phyloP scores from a whole-genome alignment of 2,888 invertebrate species.

The Nephrotoma guestfalica region DNA sequence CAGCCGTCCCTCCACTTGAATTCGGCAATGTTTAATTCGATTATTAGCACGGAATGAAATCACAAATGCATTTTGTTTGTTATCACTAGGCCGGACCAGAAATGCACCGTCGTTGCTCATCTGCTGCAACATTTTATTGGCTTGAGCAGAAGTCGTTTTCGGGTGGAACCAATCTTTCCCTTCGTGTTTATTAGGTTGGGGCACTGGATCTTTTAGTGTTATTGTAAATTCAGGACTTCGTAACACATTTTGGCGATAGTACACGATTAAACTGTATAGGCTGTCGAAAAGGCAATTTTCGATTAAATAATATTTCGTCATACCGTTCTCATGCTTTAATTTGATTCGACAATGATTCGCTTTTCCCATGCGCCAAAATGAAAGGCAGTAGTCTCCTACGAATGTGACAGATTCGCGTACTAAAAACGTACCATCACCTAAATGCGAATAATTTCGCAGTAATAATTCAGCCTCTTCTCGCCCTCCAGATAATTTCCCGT shows the following conservation, averaged over 20 bases:
- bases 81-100: conserved; percentile 81
- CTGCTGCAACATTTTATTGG: conserved; percentile 77
- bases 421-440: conserved; percentile 85
- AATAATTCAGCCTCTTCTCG: conserved; percentile 57
- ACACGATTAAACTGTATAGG: conserved; percentile 76
- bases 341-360: conserved; percentile 88
- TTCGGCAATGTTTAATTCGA: conserved; percentile 85
- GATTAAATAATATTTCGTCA: conserved; percentile 80
- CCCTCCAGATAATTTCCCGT: conserved; percentile 69
- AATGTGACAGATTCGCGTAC: conserved; percentile 91
- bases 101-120: conserved; percentile 80
- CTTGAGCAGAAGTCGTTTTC: conserved; percentile 60
- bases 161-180: conserved; percentile 88
- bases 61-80: conserved; percentile 72
- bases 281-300: conserved; percentile 83
- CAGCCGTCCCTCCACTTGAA: conserved; percentile 80
- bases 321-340: conserved; percentile 73
- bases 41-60: conserved; percentile 75
- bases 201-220: conserved; percentile 77
- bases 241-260: conserved; percentile 75
- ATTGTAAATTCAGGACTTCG: conserved; percentile 83
- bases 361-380: conserved; percentile 81
- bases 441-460: conserved; percentile 56
- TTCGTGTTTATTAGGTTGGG: conserved; percentile 89
- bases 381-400: conserved; percentile 89